Evolutionary conservation across 2,888 invertebrate genomes (phyloP).

Genomic region (Aphodius granarius): DNA sequence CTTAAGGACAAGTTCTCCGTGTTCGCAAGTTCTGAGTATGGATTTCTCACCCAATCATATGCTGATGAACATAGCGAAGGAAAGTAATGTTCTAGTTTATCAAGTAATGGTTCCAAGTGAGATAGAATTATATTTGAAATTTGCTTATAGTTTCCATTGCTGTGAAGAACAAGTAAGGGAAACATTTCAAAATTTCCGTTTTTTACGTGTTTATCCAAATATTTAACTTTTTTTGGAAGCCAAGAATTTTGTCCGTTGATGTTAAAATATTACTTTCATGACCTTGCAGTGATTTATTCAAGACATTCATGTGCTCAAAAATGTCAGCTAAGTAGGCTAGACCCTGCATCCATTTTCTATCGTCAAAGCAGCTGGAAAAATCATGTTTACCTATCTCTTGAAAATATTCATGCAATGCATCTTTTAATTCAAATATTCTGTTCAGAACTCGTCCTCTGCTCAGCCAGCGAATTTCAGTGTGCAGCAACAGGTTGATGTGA

Average conservation of each 20-base stretch:
- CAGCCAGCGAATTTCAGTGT: constrained; percentile 3
- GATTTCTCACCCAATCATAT: not conserved
- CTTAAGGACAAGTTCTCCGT: too few species aligned
- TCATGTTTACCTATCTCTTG: not conserved
- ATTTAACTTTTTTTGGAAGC: too few species aligned
- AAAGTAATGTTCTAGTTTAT: not conserved
- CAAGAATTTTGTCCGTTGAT: too few species aligned
- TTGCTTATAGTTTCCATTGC: too few species aligned
- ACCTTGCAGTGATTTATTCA: not conserved
- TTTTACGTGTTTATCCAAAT: too few species aligned
- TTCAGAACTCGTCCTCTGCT: constrained; percentile 5
- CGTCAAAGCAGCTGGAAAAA: constrained; percentile 1
- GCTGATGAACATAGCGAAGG: not conserved
- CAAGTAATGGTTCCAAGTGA: not conserved
- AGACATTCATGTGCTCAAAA: not conserved
- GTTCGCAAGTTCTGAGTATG: too few species aligned
- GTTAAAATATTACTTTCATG: too few species aligned
- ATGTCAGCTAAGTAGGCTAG: constrained; percentile 6
- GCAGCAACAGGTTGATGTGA: not conserved
- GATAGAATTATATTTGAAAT: not conserved
- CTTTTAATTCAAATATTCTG: not conserved
- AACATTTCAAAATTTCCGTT: not conserved
- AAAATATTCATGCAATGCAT: not conserved
- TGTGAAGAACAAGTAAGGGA: not conserved
- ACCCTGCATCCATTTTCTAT: not conserved